Conservation (phyloP, 1,140 invertebrate species). For the Hyphantria cunea region DNA sequence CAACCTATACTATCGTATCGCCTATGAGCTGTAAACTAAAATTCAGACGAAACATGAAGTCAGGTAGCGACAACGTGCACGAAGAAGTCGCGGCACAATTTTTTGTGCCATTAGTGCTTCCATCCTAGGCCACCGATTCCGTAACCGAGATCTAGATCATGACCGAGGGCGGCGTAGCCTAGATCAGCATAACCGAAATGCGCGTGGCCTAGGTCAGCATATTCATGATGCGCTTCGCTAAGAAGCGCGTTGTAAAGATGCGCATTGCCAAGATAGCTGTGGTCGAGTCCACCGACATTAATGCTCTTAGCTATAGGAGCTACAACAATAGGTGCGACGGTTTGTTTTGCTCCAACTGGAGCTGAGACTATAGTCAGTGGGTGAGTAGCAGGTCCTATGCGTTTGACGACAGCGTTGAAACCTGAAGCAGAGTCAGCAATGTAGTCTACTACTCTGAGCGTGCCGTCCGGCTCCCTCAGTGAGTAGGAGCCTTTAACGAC, state of each 20-base stretch:
- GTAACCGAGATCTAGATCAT: slow-evolving; percentile 3
- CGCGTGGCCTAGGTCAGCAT: background rate
- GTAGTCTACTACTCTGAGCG: slow-evolving; percentile 82
- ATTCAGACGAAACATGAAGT: slow-evolving; percentile 24
- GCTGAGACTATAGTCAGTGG: slow-evolving; percentile 47
- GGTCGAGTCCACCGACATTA: slow-evolving; percentile 25
- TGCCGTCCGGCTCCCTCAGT: slow-evolving; percentile 83
- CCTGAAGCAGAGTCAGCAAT: slow-evolving; percentile 79
- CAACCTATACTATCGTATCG: slow-evolving; percentile 29
- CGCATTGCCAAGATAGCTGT: slow-evolving; percentile 11
- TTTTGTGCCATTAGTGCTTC: slow-evolving; percentile 30
- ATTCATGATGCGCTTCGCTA: too few species aligned
- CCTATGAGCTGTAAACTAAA: slow-evolving; percentile 16
- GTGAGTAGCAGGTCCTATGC: slow-evolving; percentile 78
- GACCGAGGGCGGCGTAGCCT: slow-evolving; percentile 6
- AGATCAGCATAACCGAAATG: slow-evolving; percentile 17
- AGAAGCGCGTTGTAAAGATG: too few species aligned
- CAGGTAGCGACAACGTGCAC: slow-evolving; percentile 16
- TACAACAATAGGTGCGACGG: slow-evolving; percentile 24
- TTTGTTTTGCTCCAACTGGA: slow-evolving; percentile 30
- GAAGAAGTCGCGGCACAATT: slow-evolving; percentile 1
- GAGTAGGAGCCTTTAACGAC: slow-evolving; percentile 82
- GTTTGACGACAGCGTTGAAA: slow-evolving; percentile 80
- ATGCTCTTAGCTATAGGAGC: background rate
- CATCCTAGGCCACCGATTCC: slow-evolving; percentile 20